These are phyloP conservation scores for Amblyteles armatorius DNA, from an alignment of 2,888 invertebrate genomes.

Conservation along the genomic window DNA sequence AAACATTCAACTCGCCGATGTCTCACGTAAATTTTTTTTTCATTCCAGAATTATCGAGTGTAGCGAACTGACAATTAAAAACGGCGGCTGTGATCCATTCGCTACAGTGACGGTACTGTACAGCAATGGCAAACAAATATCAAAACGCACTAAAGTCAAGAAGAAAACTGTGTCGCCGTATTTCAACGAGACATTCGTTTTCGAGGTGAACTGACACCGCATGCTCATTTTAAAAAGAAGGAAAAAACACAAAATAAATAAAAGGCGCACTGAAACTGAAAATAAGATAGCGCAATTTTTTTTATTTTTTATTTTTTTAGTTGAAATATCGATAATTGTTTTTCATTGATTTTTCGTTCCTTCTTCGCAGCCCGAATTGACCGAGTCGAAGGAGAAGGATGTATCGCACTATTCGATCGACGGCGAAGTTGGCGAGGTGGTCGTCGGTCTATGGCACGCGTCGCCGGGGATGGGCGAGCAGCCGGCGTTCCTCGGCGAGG, in stretches of 20 bases:
- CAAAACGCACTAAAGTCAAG: slow-evolving; percentile 93
- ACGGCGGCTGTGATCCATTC: slow-evolving; percentile 96
- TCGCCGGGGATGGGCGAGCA: slow-evolving; percentile 91
- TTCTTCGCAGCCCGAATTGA: slow-evolving; percentile 77
- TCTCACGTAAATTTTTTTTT: neutral
- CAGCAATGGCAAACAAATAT: slow-evolving; percentile 92
- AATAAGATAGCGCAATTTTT: neutral
- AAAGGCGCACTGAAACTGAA: neutral
- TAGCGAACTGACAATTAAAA: slow-evolving; percentile 94
- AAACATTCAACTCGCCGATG: neutral
- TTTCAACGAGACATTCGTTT: slow-evolving; percentile 95
- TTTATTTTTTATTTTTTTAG: neutral
- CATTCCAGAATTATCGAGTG: slow-evolving; percentile 91
- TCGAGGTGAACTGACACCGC: slow-evolving; percentile 85
- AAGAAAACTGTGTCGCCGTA: slow-evolving; percentile 96
- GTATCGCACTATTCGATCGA: slow-evolving; percentile 83
- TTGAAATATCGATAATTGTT: neutral
- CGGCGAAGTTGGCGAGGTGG: slow-evolving; percentile 92
- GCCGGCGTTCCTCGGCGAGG: slow-evolving; percentile 95
- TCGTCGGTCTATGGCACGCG: slow-evolving; percentile 95
- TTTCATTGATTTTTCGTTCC: slow-evolving; percentile 34
- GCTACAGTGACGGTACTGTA: slow-evolving; percentile 92
- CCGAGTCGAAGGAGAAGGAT: slow-evolving; percentile 81
- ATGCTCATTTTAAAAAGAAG: neutral
- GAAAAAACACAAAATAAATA: neutral